Base-by-base conservation (phyloP, 2,797 vertebrate species). In the Cygnus olor region DNA sequence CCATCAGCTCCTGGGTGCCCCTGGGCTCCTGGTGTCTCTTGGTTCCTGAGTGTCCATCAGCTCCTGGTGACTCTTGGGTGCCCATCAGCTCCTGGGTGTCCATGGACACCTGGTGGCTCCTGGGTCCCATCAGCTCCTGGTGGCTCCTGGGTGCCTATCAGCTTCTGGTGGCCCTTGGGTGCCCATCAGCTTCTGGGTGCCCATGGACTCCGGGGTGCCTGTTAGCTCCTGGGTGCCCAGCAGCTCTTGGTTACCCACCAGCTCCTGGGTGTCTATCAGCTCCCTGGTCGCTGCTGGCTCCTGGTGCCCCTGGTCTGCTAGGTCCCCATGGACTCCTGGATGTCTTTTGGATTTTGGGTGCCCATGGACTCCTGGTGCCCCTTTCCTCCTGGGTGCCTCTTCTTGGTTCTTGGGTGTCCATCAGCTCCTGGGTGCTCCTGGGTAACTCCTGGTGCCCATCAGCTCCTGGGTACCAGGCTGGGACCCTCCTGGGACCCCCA, bases 1-100 rank as follows among this genome's bases (percentile, higher is more conserved):
- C 30, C 22, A 12, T 49, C 58, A 42, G 14, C 60, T 68, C 22
- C 2, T n/a, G 28, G 13, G n/a, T 15, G 18, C 1, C 27, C 24
- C 9, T 14, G 10, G 34, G 13, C 9, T 58, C 4, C 0, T 16
- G 16, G 20, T 15, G 3, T 10, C 14, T 24, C 12, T n/a, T 30
- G 30, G 20, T 14, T 9, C 17, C 9, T 45, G 53, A 9, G 18
- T 81, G 12, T 8, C 30, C 22, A 12, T 49, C 58, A 42, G 14
- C 60, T 68, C 22, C 2, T 85, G 51, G 11, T 38, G 38, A 10
- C 38, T 38, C 38, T 10, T 17, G 34, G 32, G 21, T 34, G 44
- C 22, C 47, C 49, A 2, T 0, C 27, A 51, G 10, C 27, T 38
- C 12, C 8, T 32, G 44, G 38, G 38, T 72, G 27, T 13, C 68